Percentiles rank a stretch among this genome's conserved stretches.
These are phyloP conservation scores for Drosophila watanabei DNA, from an alignment of 1,140 invertebrate species.

Conservation along the genomic window DNA sequence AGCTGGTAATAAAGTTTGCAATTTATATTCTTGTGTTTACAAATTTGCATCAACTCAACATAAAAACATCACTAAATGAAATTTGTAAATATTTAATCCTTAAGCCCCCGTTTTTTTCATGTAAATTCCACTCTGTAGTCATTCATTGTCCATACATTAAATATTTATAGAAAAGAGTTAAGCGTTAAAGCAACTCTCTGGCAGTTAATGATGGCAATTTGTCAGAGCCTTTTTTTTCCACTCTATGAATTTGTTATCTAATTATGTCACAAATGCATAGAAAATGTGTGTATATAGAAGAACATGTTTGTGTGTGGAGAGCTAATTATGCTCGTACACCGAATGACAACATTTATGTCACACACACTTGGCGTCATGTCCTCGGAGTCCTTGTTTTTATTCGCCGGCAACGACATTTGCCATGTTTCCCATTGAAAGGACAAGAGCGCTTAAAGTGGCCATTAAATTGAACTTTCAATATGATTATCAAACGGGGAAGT, in stretches of 20 bases:
- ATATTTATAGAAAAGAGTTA: conserved; percentile 3
- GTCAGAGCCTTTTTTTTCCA: conserved; percentile 9
- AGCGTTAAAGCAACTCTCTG: conserved; percentile 13
- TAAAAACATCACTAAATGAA: background rate
- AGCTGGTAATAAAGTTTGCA: background rate
- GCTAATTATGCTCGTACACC: conserved; percentile 36
- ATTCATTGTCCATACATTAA: background rate
- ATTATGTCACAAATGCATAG: conserved; percentile 41
- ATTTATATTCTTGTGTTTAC: background rate
- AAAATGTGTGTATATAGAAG: background rate
- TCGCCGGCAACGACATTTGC: conserved; percentile 44
- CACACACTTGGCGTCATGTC: conserved; percentile 20
- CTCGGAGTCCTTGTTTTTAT: conserved; percentile 26
- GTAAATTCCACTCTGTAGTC: background rate
- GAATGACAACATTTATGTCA: conserved; percentile 34
- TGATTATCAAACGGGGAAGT: conserved; percentile 28
- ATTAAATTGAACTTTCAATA: conserved; percentile 32
- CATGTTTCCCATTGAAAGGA: conserved; percentile 46
- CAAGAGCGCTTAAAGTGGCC: conserved; percentile 46
- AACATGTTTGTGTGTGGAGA: conserved; percentile 11
- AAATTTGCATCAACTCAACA: background rate
- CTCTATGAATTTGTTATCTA: conserved; percentile 29
- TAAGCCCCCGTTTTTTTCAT: background rate
- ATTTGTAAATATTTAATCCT: conserved; percentile 14
- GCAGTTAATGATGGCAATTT: conserved; percentile 37